Base-by-base conservation (phyloP, 1,140 invertebrate genomes). In the Antheraea pernyi region DNA sequence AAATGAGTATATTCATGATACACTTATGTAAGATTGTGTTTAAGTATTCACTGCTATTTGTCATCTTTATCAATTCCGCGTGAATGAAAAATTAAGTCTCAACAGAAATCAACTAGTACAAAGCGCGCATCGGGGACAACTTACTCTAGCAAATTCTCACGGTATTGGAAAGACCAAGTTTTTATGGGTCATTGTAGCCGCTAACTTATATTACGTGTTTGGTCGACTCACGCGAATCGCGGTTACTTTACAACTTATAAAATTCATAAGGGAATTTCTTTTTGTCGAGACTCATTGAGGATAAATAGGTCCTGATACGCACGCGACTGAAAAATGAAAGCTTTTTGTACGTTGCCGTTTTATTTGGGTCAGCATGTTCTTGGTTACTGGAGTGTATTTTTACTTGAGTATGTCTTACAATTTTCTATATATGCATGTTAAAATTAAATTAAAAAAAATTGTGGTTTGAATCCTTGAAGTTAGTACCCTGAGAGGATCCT, bases 121-220 rank as follows among this genome's bases (percentile, higher is more conserved):
- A 70, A 72, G 68, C 67, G 60, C 68, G 39, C 65, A 53, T n/a
- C 16, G 46, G 63, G 69, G 71, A 72, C 71, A 78, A 67, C 78
- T 71, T 77, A 53, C 63, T 68, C 68, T 22, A 70, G 64, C 70
- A 73, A 80, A 78, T 78, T 73, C 71, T 73, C 69, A 60, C 46
- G 16, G 30, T 46, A 18, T 65, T 36, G 60, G 58, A 42, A 62
- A n/a, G 70, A 63, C 62, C 65, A 67, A 78, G 66, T 73, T 78
- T 75, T 77, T 74, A 74, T 77, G 68, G 75, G 48, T 59, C 68
- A 70, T 70, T 72, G 68, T 74, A 67, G 64, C 67, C 71, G 68
- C 69, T 72, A 83, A 73, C 68, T 79, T 76, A 80, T 76, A 74
- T 81, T 75, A 79, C 75, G 75, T 77, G 79, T 60, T 63, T 53